Percentiles rank a stretch among this genome's conserved stretches.
Evolutionary conservation across 2,113 vertebrate species (phyloP).

Genomic region (Atractosteus spatula): DNA sequence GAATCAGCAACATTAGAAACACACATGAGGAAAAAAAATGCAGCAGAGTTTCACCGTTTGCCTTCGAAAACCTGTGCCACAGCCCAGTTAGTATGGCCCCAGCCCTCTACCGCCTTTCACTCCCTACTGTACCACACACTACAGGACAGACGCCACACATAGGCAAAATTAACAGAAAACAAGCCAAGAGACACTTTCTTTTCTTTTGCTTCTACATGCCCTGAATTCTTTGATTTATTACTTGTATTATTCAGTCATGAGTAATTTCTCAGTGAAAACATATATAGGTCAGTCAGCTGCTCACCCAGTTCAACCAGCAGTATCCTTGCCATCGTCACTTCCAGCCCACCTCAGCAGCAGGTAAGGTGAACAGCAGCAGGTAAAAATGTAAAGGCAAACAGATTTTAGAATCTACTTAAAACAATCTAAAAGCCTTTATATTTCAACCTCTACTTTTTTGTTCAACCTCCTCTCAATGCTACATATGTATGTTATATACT

Average conservation of each 20-base stretch:
- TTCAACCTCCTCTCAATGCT: too few relatives aligned
- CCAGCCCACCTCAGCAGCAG: not conserved
- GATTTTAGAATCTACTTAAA: too few relatives aligned
- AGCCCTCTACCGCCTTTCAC: not conserved
- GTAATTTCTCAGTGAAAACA: not conserved
- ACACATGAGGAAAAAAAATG: too few relatives aligned
- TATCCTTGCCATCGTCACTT: not conserved
- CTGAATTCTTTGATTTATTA: not conserved
- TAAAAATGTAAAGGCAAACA: not conserved
- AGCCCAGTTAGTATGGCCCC: too few relatives aligned
- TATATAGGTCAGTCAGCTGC: slow-evolving; percentile 6
- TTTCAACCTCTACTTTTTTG: too few relatives aligned
- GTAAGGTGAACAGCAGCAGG: not conserved
- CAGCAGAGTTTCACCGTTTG: too few relatives aligned
- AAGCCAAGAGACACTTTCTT: not conserved
- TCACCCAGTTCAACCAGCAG: not conserved
- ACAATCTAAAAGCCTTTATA: too few relatives aligned
- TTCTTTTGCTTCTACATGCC: not conserved
- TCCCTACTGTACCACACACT: too few relatives aligned
- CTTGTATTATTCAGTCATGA: not conserved
- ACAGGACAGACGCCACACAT: not conserved
- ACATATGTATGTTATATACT: too few relatives aligned
- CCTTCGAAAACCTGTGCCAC: too few relatives aligned
- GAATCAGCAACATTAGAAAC: too few relatives aligned
- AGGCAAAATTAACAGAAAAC: not conserved